phyloP scores from a whole-genome alignment of 1,140 invertebrate genomes.

The Pseudomyrmex dendroicus region DNA sequence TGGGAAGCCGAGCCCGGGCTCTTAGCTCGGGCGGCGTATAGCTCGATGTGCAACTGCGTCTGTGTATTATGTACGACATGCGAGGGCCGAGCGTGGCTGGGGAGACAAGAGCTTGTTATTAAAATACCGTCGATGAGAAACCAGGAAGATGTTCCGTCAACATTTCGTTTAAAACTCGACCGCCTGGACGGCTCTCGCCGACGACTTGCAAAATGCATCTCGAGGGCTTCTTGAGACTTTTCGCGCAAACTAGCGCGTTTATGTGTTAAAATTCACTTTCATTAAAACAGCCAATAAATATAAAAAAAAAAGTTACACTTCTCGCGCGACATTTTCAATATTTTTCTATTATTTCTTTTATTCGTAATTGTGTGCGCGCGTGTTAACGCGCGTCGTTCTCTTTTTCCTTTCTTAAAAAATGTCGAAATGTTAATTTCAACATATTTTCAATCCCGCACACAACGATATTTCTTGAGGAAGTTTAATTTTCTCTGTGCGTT shows the following conservation, averaged over 20 bases:
- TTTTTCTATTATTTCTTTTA: background rate
- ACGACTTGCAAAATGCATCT: slow-evolving; percentile 17
- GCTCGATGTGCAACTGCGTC: background rate
- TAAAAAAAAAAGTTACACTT: background rate
- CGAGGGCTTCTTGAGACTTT: background rate
- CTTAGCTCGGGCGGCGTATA: background rate
- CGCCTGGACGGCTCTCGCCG: background rate
- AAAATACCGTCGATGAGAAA: slow-evolving; percentile 66
- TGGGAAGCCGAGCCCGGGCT: slow-evolving; percentile 11
- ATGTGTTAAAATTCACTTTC: no score
- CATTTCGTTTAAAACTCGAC: slow-evolving; percentile 39
- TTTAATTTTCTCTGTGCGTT: background rate
- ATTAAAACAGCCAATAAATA: background rate
- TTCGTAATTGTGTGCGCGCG: background rate
- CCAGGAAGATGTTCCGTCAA: slow-evolving; percentile 54
- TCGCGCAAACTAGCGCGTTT: background rate
- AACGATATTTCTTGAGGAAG: no score
- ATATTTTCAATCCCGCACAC: no score
- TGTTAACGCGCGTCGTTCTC: slow-evolving; percentile 2
- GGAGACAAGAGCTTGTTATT: slow-evolving; percentile 63
- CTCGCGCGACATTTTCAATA: background rate
- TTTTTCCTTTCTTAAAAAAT: no score
- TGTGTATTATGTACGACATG: slow-evolving; percentile 19
- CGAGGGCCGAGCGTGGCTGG: background rate
- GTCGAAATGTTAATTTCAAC: no score